Evolutionary conservation across 2,888 invertebrate genomes (phyloP).

Genomic region (Leucania comma): DNA sequence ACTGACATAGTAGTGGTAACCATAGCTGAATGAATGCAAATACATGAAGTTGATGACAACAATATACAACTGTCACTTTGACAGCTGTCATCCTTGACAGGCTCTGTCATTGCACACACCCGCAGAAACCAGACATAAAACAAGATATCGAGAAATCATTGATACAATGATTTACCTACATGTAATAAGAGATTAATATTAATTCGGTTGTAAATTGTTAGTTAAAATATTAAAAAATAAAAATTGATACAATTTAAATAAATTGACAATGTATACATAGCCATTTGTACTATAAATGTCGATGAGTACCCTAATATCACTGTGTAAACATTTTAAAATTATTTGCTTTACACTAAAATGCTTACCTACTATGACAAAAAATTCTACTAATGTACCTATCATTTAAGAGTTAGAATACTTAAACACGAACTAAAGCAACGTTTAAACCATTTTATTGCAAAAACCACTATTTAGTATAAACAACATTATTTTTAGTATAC

Average conservation of each 20-base stretch:
- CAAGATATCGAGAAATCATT: no score
- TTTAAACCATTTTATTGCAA: no score
- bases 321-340: slow-evolving; percentile 48
- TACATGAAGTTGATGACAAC: no score
- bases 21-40: no score
- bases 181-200: slow-evolving; percentile 52
- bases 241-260: slow-evolving; percentile 45
- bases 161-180: no score
- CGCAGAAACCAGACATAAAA: slow-evolving; percentile 27
- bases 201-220: slow-evolving; percentile 59
- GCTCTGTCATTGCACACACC: slow-evolving; percentile 68
- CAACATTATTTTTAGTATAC: no score
- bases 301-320: slow-evolving; percentile 56
- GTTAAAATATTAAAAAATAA: no score
- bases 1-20: no score
- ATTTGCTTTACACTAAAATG: slow-evolving; percentile 48
- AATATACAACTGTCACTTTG: slow-evolving; percentile 66
- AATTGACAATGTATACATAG: slow-evolving; percentile 57
- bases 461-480: no score
- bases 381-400: slow-evolving; percentile 51
- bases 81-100: slow-evolving; percentile 64
- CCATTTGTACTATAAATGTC: slow-evolving; percentile 49
- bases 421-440: no score
- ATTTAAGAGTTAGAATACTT: no score
- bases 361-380: slow-evolving; percentile 61